phyloP scores from a whole-genome alignment of 2,797 vertebrate genomes.

The Prunella strophiata region DNA sequence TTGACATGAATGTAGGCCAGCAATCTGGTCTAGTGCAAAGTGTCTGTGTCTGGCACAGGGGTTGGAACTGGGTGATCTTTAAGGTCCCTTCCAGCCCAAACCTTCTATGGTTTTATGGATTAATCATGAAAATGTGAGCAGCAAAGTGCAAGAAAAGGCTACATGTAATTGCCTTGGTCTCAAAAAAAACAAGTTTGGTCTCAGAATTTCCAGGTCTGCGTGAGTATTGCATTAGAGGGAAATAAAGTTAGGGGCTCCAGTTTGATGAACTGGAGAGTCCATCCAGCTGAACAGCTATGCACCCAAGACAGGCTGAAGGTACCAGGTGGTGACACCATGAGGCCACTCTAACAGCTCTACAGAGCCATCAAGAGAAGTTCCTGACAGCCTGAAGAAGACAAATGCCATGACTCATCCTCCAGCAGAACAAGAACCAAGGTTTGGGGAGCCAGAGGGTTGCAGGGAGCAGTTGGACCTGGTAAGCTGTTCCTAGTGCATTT shows the following conservation, averaged over 20 bases:
- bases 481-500: neutral
- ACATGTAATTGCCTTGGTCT: neutral
- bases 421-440: neutral
- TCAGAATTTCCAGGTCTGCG: neutral
- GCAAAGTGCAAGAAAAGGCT: neutral
- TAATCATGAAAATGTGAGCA: neutral
- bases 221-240: neutral
- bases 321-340: accelerated
- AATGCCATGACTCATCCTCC: neutral
- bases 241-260: neutral
- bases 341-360: neutral
- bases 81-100: neutral
- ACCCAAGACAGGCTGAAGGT: neutral
- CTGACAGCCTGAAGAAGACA: neutral
- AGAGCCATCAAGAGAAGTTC: neutral
- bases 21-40: neutral
- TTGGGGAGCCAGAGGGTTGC: neutral
- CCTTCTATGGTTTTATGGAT: neutral
- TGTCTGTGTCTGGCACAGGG: neutral
- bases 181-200: neutral
- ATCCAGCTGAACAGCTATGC: neutral
- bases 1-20: neutral
- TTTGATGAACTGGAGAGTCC: neutral
- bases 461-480: neutral
- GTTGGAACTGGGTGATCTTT: neutral